Percentiles rank a stretch among this genome's conserved stretches.
These are phyloP conservation scores for Leptopilina drosophilae DNA, from an alignment of 2,888 invertebrate genomes.

Conservation along the genomic window DNA sequence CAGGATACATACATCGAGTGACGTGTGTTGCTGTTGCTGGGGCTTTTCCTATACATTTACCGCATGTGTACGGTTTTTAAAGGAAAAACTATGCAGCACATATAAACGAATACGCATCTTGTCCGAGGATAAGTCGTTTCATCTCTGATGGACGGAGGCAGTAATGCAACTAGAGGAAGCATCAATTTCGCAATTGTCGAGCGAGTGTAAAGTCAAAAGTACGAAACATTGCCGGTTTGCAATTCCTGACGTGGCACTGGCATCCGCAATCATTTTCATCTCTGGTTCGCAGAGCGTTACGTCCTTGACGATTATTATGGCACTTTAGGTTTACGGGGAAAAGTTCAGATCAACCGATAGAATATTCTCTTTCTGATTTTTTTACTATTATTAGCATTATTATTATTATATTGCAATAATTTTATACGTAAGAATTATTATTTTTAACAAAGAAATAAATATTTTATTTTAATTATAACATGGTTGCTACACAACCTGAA, in stretches of 20 bases:
- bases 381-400: too few species aligned
- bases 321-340: neutral
- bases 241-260: slow-evolving; percentile 18
- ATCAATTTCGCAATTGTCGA: slow-evolving; percentile 25
- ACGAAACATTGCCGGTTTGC: slow-evolving; percentile 16
- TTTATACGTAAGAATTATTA: too few species aligned
- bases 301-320: slow-evolving; percentile 32
- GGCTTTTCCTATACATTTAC: neutral
- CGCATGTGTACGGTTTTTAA: too few species aligned
- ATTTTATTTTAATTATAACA: too few species aligned
- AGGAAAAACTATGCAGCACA: neutral
- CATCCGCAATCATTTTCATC: slow-evolving; percentile 34
- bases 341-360: neutral
- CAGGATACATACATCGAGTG: slow-evolving; percentile 11
- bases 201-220: slow-evolving; percentile 28
- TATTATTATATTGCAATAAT: too few species aligned
- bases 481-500: too few species aligned
- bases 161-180: slow-evolving; percentile 33
- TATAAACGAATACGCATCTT: neutral
- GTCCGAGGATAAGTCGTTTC: slow-evolving; percentile 4
- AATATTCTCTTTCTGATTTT: neutral
- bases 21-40: neutral
- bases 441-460: too few species aligned
- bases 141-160: slow-evolving; percentile 24
- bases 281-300: slow-evolving; percentile 36